Evolutionary conservation across 2,888 invertebrate species (phyloP).

Genomic region (Steinernema hermaphroditum): DNA sequence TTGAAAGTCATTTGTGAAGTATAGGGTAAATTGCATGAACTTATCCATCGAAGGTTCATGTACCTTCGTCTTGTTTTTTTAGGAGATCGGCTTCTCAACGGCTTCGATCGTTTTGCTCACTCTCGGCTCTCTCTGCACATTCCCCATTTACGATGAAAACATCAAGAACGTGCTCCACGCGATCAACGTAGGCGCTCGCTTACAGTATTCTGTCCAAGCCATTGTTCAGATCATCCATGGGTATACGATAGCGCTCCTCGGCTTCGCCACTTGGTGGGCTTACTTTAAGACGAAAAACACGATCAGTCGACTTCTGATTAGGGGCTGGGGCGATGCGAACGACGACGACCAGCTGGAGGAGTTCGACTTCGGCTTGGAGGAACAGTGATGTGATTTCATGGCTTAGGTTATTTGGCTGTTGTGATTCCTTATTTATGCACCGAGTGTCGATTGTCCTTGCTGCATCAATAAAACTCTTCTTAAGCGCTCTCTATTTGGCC

Average conservation of each 20-base stretch:
- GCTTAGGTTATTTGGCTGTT: no score
- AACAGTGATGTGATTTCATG: neutral
- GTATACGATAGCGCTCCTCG: slow-evolving; percentile 32
- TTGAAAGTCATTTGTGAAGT: no score
- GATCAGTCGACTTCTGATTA: slow-evolving; percentile 39
- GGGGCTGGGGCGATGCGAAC: slow-evolving; percentile 35
- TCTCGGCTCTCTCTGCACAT: neutral
- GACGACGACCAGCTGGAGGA: slow-evolving; percentile 33
- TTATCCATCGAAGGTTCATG: no score
- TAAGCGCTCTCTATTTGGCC: no score
- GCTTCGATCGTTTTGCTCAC: slow-evolving; percentile 5
- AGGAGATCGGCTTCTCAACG: slow-evolving; percentile 3
- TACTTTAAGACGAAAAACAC: slow-evolving; percentile 34
- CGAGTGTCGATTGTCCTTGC: no score
- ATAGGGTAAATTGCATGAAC: no score
- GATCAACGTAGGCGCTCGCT: neutral
- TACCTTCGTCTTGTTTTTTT: no score
- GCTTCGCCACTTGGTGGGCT: slow-evolving; percentile 36
- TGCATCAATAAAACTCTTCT: no score
- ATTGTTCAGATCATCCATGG: slow-evolving; percentile 35
- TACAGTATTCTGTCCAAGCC: neutral
- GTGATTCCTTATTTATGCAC: no score
- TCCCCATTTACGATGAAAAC: neutral
- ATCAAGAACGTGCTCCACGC: slow-evolving; percentile 6
- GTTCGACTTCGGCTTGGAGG: slow-evolving; percentile 36